Conservation (phyloP, 2,113 vertebrate species). For the Physeter macrocephalus region DNA sequence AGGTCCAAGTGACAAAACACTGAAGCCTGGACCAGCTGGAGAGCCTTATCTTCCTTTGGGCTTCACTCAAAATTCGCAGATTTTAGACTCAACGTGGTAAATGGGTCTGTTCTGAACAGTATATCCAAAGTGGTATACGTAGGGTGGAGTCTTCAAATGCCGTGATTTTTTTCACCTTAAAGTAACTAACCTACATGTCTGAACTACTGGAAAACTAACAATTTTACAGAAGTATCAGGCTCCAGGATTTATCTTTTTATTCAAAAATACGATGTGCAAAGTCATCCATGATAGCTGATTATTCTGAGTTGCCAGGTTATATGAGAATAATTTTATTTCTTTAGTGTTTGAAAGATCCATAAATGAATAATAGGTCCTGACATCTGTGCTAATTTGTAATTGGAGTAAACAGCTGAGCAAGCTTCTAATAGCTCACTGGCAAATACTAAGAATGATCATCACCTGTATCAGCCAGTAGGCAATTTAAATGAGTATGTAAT, state of each 20-base stretch:
- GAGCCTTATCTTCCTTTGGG: background rate
- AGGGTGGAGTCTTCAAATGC: background rate
- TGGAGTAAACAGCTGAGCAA: background rate
- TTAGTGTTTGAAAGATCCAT: background rate
- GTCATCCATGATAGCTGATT: background rate
- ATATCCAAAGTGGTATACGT: background rate
- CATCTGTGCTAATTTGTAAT: background rate
- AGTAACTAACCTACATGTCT: background rate
- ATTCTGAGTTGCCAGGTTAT: background rate
- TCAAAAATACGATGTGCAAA: background rate
- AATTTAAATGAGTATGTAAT: background rate
- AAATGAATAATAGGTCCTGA: background rate
- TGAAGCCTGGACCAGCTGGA: background rate
- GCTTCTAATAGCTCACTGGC: background rate
- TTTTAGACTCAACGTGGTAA: background rate
- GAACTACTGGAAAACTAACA: background rate
- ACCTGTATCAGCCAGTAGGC: background rate
- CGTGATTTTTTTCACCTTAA: background rate
- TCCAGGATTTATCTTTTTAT: background rate
- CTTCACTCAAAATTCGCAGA: background rate
- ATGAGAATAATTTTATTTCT: background rate
- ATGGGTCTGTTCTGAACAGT: background rate
- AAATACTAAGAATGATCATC: background rate
- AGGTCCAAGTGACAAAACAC: background rate
- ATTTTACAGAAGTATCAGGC: background rate